Base-by-base conservation (phyloP, 2,888 invertebrate genomes). In the Chrysina gloriosa region DNA sequence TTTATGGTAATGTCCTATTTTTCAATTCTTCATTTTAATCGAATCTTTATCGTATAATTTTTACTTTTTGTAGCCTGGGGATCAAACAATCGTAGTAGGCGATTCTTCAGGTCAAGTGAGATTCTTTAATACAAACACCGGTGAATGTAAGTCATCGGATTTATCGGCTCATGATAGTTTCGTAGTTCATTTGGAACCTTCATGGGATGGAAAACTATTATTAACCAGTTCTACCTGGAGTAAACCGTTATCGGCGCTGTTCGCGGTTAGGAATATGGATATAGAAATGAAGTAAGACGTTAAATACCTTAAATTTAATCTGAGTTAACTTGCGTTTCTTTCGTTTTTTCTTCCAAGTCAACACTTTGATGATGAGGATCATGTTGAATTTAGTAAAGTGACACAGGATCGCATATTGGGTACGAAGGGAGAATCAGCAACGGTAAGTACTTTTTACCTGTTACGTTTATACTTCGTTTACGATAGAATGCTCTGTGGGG, bases 71-170 rank as follows among this genome's bases (percentile, higher is more conserved):
- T 80, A 86, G 86, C 87, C 81, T 3, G 81, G 80, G 1, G 82
- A 80, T 69, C 79, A 80, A 68, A 78, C 76, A 76, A 82, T 95
- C n/a, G 86, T 96, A 71, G 90, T 96, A 63, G 98, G 98, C 50
- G 96, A 96, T 1, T 94, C 94, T 71, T 88, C 90, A 34, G 98
- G 98, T 9, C 96, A 97, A 79, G 89, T 98, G 11, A 91, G 95
- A 78, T 87, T 95, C 74, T 95, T 92, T 82, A 97, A 96, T 81
- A 83, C 94, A 39, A 90, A 92, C 76, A 92, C 91, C 48, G 95
- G 93, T 11, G 89, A 89, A 69, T 96, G 96, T 77, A 93, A 95
- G 76, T 86, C 87, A 0, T 89, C 90, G 42, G 58, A 61, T 45
- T 89, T 89, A 76, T 89, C 90, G 69, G 95, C 96, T 67, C 97